Evolutionary conservation across 2,888 invertebrate genomes (phyloP), one percentile per base, ranked within the genome.

Genomic region (Drosophila robusta): DNA sequence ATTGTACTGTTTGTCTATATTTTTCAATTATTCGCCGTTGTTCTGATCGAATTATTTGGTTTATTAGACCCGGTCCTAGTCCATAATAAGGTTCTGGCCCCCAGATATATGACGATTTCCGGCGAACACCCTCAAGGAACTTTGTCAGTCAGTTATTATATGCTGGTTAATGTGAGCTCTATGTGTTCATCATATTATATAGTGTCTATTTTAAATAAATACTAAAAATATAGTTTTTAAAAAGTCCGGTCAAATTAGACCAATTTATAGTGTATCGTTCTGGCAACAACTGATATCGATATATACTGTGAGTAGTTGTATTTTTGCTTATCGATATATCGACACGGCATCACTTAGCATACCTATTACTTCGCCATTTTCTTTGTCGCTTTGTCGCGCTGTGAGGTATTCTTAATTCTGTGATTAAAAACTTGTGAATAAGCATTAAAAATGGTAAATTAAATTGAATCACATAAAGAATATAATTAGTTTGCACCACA

Each of bases 361-460:
- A 71, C 34, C 65, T 34, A 72, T 18, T 34, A 42, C 9, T 62
- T 70, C 75, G 75, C 82, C 82, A 83, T 83, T 82, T 82, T 87
- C 73, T 80, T 87, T 81, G 78, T 86, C 78, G 84, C 76, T 87
- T 78, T 78, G 78, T 82, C 71, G 77, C 64, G 58, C 60, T 69
- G 85, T 81, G 76, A 52, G 62, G 57, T 67, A 70, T 73, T 70
- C 64, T 71, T 22, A 79, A 82, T 74, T 85, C 86, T 87, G 88
- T 83, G 88, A 85, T 85, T 78, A 71, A 78, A 76, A 81, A 78
- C 11, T 78, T 67, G 66, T 66, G 70, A 71, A 85, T 69, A 80
- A 73, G 60, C 82, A 61, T 63, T 69, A 42, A 85, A 83, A 85
- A 83, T 83, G 82, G 82, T 83, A 83, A 87, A 66, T 55, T 60